phyloP scores from a whole-genome alignment of 2,797 vertebrate genomes.

The Semaprochilodus insignis region DNA sequence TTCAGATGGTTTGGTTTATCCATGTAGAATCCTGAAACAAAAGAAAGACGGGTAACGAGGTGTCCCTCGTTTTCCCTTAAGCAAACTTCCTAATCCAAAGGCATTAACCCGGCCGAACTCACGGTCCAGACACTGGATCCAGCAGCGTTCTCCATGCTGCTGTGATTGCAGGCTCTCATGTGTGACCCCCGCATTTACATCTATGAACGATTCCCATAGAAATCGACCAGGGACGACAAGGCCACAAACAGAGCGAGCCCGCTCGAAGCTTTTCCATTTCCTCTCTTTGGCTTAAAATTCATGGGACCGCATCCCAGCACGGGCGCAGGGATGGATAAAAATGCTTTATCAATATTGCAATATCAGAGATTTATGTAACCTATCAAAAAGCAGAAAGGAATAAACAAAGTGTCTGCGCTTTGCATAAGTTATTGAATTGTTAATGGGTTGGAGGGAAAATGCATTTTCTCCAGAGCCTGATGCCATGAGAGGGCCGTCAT shows the following conservation, averaged over 20 bases:
- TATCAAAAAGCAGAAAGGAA: conserved; percentile 29
- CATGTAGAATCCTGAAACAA: conserved; percentile 41
- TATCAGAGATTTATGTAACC: conserved; percentile 42
- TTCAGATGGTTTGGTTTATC: conserved; percentile 59
- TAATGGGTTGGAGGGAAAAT: conserved; percentile 51
- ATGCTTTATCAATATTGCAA: conserved; percentile 41
- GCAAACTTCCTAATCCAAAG: conserved; percentile 53
- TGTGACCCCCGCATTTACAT: conserved; percentile 52
- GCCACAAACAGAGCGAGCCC: conserved; percentile 9
- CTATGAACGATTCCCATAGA: conserved; percentile 40
- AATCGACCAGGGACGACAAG: conserved; percentile 19
- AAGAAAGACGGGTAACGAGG: conserved; percentile 26
- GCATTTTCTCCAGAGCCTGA: conserved; percentile 55
- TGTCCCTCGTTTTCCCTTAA: conserved; percentile 44
- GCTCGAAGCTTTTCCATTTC: not conserved
- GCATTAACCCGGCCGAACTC: conserved; percentile 52
- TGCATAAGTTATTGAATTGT: conserved; percentile 54
- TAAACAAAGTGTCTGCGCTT: conserved; percentile 48
- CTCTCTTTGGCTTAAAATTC: conserved; percentile 23
- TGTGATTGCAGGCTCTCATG: conserved; percentile 41
- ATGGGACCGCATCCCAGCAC: not conserved
- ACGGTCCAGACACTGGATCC: conserved; percentile 19
- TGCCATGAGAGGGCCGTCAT: conserved; percentile 53
- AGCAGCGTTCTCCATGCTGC: conserved; percentile 35
- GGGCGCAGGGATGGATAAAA: conserved; percentile 22